Conservation (phyloP, 2,113 vertebrate species). For the Cnemophilus loriae region DNA sequence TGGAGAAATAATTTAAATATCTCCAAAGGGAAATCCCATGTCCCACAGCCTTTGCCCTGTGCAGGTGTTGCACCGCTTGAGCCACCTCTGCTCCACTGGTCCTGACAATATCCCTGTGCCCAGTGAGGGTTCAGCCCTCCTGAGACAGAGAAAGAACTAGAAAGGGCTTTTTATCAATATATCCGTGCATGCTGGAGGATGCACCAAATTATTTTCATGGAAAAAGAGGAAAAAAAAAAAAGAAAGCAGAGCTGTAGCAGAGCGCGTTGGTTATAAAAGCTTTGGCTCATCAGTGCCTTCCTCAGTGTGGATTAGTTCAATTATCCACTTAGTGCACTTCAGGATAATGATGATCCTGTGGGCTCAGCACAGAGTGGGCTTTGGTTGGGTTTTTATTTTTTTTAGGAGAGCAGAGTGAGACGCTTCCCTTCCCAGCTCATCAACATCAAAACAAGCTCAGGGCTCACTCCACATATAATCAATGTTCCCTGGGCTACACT, state of each 20-base stretch:
- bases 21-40: neutral
- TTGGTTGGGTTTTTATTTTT: neutral
- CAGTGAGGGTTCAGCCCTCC: neutral
- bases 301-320: neutral
- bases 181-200: neutral
- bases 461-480: neutral
- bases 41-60: neutral
- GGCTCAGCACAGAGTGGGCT: neutral
- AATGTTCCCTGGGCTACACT: neutral
- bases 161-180: neutral
- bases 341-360: neutral
- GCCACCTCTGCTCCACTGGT: neutral
- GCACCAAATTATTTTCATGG: neutral
- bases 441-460: neutral
- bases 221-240: neutral
- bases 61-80: neutral
- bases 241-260: neutral
- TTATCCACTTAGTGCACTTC: conserved; percentile 26
- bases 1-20: neutral
- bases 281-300: neutral
- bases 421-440: neutral
- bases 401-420: neutral
- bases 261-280: neutral
- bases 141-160: neutral
- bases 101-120: neutral